Evolutionary conservation across 2,888 invertebrate genomes (phyloP), one percentile per base, ranked within the genome.

Genomic region (Microctonus aethiopoides): DNA sequence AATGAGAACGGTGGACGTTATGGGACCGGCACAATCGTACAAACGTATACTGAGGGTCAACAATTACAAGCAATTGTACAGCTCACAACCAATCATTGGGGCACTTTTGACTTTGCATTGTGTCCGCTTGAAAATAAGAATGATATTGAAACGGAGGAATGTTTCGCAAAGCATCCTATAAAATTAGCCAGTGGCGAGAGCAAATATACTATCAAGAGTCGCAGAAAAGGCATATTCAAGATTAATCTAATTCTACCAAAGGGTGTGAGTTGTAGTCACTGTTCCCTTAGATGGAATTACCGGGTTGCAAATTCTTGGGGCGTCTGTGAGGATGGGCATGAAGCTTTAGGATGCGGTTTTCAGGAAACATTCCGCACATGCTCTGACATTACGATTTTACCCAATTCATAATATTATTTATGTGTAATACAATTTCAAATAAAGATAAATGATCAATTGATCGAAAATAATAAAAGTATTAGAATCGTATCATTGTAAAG

Each of bases 221-320:
- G 70, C 6, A 74, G 77, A 26, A 36, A 71, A 1, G 81, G 80
- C 0, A 72, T 77, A n/a, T 80, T 81, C 64, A 67, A 72, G 13
- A 73, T 85, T 2, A 54, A 70, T 2, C 76, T 88, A 2, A 74
- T 75, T 36, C 81, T 90, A 11, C 90, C 91, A 0, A 26, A 77
- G 2, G 83, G 81, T 2, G 62, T 90, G 16, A 86, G 78, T n/a
- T 90, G 90, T 77, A 74, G 87, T 0, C 89, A 88, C 54, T 90
- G 90, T 76, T 88, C 89, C 0, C 77, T 91, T 1, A 87, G 89
- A 68, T 91, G 91, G 91, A 87, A 87, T 39, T 91, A 89, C 74
- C 79, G 79, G 1, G 84, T 87, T 20, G 90, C 89, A 82, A 90
- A 89, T 75, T 87, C 87, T 63, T 89, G 89, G 89, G 89, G 89